Conservation (phyloP, 2,888 invertebrate species). For the Drosophila basisetae region DNA sequence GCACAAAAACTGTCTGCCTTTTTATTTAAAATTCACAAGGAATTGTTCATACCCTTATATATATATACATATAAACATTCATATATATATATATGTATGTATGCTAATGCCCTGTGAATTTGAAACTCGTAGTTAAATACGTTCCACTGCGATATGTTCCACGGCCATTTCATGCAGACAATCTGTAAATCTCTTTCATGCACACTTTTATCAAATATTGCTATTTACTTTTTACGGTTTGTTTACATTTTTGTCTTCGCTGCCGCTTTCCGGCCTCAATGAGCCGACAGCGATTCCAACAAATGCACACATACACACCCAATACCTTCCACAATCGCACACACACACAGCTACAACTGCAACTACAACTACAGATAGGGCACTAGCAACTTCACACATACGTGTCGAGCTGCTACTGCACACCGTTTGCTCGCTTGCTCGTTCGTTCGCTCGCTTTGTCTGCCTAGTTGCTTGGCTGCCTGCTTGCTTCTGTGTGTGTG, state of each 20-base stretch:
- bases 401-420: slow-evolving; percentile 48
- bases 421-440: slow-evolving; percentile 19
- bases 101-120: slow-evolving; percentile 25
- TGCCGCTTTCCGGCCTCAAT: slow-evolving; percentile 65
- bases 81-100: too few species aligned
- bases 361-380: slow-evolving; percentile 36
- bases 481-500: slow-evolving; percentile 32
- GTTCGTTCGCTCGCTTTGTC: slow-evolving; percentile 29
- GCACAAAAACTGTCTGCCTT: background rate
- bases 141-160: slow-evolving; percentile 44
- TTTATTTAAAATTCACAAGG: slow-evolving; percentile 18
- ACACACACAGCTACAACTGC: slow-evolving; percentile 15
- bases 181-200: slow-evolving; percentile 64
- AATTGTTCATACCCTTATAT: background rate
- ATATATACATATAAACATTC: background rate
- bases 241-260: slow-evolving; percentile 76
- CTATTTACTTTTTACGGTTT: slow-evolving; percentile 69
- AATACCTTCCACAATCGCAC: slow-evolving; percentile 39
- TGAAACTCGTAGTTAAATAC: slow-evolving; percentile 9
- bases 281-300: slow-evolving; percentile 18
- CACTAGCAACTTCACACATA: slow-evolving; percentile 26
- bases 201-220: slow-evolving; percentile 75
- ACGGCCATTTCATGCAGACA: slow-evolving; percentile 40
- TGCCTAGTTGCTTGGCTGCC: slow-evolving; percentile 12
- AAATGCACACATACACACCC: slow-evolving; percentile 11